Base-by-base conservation (phyloP, 2,113 vertebrate species). In the Colaptes auratus region DNA sequence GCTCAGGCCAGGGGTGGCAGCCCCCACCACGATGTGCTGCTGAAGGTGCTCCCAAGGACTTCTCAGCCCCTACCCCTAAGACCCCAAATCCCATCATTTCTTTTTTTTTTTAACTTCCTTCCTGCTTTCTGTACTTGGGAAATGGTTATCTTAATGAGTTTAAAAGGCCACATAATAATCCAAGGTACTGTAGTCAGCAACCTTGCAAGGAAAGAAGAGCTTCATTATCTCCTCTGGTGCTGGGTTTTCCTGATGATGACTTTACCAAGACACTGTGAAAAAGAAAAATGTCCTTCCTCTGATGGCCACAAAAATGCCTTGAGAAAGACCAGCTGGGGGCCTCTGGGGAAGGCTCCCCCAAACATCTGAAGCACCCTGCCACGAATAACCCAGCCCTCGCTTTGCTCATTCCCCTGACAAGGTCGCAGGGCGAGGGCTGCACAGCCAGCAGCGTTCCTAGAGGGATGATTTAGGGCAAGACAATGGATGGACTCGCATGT, bases 381-480 rank as follows among this genome's bases (percentile, higher is more conserved):
- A 23, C 30, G 60, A 74, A 30, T 10, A n/a, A 81, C 42, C 16
- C 52, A 90, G 69, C 42, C 28, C 48, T 82, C 48, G 30, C 59
- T 84, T 74, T 2, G 3, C 31, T 88, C 5, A 0, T 39, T 88
- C 39, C 16, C 48, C 20, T 5, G 31, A 31, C 65, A 88, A 89
- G 76, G 87, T 69, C 5, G 7, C 23, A 7, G 0, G 6, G 46
- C 0, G 17, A 67, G 46, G 46, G 39, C 31, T n/a, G 16, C 74
- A 12, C 11, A 74, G 56, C 46, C 6, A 2, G 50, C n/a, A 63
- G 66, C 0, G 0, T 33, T 61, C 72, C 58, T 48, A 30, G 59
- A 53, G 59, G 88, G 35, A 69, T 72, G 64, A 69, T 59, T 91
- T 85, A 69, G 50, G 65, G 88, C 76, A 89, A 75, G 63, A 72